Conservation (phyloP, 2,797 vertebrate genomes). For the Acanthornis magna region DNA sequence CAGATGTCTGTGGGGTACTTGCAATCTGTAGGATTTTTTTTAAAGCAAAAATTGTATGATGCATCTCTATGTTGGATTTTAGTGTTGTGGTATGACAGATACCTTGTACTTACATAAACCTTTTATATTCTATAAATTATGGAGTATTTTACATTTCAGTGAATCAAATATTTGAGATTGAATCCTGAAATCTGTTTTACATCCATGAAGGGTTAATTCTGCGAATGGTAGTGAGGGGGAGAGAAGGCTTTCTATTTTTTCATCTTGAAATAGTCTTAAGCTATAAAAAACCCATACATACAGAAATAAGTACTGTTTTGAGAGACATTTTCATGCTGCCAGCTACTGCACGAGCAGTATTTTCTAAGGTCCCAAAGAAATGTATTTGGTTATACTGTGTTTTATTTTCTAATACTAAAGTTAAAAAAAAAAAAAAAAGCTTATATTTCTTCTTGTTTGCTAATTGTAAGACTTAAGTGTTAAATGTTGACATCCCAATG, state of each 20-base stretch:
- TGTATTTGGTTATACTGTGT: background rate
- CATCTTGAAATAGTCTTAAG: background rate
- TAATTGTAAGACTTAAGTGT: background rate
- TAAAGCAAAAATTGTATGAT: background rate
- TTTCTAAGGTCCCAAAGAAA: background rate
- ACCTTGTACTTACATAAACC: background rate
- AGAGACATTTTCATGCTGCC: background rate
- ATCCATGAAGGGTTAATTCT: background rate
- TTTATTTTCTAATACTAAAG: background rate
- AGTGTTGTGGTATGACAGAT: background rate
- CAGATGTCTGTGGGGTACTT: background rate
- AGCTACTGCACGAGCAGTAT: background rate
- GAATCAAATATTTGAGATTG: background rate
- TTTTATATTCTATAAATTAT: background rate
- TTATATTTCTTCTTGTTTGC: fast-evolving
- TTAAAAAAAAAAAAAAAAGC: background rate
- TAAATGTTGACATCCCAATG: background rate
- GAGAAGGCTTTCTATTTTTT: background rate
- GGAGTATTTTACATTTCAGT: background rate
- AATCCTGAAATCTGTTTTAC: background rate
- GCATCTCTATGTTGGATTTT: background rate
- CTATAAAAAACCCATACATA: fast-evolving
- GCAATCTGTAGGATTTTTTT: background rate
- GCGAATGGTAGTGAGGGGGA: background rate
- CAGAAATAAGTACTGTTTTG: background rate